phyloP scores from a whole-genome alignment of 2,797 vertebrate genomes.

The Odontamblyopus lacepedii region DNA sequence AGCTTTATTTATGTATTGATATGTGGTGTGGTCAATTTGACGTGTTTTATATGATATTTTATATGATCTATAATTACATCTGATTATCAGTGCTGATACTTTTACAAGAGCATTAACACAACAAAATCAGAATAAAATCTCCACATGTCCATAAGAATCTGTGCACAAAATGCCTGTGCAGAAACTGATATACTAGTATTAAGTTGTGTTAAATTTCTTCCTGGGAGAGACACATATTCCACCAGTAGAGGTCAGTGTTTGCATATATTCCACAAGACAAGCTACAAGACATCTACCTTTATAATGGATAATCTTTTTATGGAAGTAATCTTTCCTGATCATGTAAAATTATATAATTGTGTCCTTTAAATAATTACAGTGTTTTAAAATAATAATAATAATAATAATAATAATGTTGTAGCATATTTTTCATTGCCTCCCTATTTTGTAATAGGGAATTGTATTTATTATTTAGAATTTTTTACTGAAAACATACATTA shows the following conservation, averaged over 20 bases:
- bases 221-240: not conserved
- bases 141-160: not conserved
- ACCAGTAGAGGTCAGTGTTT: conserved; percentile 15
- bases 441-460: not conserved
- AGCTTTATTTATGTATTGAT: not conserved
- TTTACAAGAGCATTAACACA: not conserved
- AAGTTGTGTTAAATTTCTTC: not conserved
- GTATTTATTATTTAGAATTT: not conserved
- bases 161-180: not conserved
- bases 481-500: not conserved
- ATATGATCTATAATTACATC: not conserved
- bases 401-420: not conserved
- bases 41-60: not conserved
- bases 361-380: not conserved
- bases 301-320: not conserved
- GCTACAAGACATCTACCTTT: not conserved
- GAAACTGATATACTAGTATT: too few relatives aligned
- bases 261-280: not conserved
- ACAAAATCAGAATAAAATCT: not conserved
- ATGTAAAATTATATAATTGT: not conserved
- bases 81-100: not conserved
- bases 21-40: not conserved
- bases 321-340: not conserved
- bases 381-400: not conserved
- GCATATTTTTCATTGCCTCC: not conserved